Conservation (phyloP, 2,113 vertebrate species). For the Puffinus mauretanicus region DNA sequence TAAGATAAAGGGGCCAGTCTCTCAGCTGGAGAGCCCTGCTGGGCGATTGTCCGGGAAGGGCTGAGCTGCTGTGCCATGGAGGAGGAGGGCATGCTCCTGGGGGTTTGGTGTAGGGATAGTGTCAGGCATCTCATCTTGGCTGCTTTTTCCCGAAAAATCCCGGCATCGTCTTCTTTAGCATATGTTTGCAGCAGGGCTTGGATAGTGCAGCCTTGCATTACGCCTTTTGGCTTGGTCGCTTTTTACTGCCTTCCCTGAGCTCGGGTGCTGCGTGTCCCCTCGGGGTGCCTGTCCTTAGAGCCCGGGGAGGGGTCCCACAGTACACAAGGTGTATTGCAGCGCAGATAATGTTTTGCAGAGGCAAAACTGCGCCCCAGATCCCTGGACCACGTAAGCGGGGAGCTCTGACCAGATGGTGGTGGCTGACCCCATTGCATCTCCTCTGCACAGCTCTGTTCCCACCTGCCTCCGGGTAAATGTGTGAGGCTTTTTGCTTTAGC, state of each 20-base stretch:
- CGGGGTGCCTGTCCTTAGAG: not conserved
- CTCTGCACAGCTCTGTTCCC: not conserved
- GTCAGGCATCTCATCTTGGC: not conserved
- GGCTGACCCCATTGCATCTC: accelerated
- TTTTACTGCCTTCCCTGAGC: not conserved
- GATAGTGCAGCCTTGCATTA: not conserved
- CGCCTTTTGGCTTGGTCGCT: not conserved
- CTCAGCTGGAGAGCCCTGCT: not conserved
- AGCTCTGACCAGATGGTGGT: accelerated
- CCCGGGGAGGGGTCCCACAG: not conserved
- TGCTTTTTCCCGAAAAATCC: not conserved
- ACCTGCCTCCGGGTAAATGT: accelerated
- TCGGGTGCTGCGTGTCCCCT: not conserved
- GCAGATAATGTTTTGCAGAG: not conserved
- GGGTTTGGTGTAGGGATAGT: not conserved
- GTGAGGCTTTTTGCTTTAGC: not conserved
- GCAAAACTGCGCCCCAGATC: not conserved
- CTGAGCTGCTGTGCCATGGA: accelerated
- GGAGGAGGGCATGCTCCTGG: not conserved
- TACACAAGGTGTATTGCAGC: too few relatives aligned
- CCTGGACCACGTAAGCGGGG: accelerated
- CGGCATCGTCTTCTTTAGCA: accelerated
- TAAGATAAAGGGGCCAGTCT: not conserved
- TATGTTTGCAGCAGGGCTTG: not conserved
- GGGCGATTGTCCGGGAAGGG: not conserved